Conservation (phyloP, 2,888 invertebrate species). For the Amphimallon solstitiale region DNA sequence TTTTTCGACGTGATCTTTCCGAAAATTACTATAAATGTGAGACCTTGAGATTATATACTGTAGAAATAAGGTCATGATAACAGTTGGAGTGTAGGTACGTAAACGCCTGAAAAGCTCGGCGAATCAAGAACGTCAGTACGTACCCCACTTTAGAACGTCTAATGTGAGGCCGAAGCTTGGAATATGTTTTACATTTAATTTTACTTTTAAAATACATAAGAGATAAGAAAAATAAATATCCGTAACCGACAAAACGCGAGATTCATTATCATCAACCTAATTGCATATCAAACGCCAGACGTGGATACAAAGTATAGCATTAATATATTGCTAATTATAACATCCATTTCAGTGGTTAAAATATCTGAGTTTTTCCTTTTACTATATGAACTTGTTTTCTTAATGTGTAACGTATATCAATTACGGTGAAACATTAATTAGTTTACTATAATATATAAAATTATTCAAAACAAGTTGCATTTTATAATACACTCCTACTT, state of each 20-base stretch:
- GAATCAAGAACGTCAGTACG: not conserved
- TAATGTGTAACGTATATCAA: too few relatives aligned
- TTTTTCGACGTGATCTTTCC: not conserved
- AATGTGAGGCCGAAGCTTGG: not conserved
- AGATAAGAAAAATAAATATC: not conserved
- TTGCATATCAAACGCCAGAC: not conserved
- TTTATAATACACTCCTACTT: too few relatives aligned
- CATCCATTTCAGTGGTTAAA: constrained; percentile 10
- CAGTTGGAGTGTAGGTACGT: constrained; percentile 24
- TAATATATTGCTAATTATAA: too few relatives aligned
- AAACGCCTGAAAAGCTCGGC: constrained; percentile 18
- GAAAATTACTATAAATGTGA: constrained; percentile 27
- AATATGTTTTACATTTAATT: not conserved
- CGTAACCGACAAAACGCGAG: not conserved
- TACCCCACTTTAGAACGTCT: constrained; percentile 18
- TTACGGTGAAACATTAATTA: too few relatives aligned
- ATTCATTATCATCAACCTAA: not conserved
- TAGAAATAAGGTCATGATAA: constrained; percentile 31
- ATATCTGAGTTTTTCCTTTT: too few relatives aligned
- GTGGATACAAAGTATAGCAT: too few relatives aligned
- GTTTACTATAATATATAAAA: too few relatives aligned
- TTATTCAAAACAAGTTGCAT: too few relatives aligned
- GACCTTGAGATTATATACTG: constrained; percentile 34
- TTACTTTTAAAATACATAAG: not conserved
- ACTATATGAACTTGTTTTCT: too few relatives aligned